phyloP scores from a whole-genome alignment of 64 coral and sea anemone species.

The Pocillopora verrucosa region DNA sequence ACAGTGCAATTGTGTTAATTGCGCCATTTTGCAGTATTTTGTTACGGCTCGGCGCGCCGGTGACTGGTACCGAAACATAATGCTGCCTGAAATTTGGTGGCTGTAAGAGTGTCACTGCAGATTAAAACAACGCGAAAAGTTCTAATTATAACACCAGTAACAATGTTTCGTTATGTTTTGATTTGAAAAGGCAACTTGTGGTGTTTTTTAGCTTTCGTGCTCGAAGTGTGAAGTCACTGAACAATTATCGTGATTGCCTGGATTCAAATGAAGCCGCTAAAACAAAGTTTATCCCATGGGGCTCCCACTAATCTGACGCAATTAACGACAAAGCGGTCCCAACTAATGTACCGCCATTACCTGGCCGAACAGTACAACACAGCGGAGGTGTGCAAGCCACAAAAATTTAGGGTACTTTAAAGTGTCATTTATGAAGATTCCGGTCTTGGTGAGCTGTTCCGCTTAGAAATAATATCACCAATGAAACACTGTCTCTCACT shows the following conservation, averaged over 20 bases:
- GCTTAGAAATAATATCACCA: not conserved
- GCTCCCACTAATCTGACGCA: constrained; percentile 6
- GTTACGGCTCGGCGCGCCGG: not conserved
- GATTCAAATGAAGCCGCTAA: not conserved
- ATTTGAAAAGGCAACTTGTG: not conserved
- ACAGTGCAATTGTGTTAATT: not conserved
- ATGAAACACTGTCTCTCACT: too few relatives aligned
- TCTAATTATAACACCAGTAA: too few relatives aligned
- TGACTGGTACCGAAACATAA: not conserved
- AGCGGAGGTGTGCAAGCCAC: not conserved
- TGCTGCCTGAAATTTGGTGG: not conserved
- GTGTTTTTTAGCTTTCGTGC: constrained; percentile 3
- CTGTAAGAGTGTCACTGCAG: too few relatives aligned
- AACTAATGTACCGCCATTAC: not conserved
- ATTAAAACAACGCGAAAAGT: too few relatives aligned
- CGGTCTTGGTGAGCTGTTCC: not conserved
- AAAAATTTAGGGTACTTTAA: not conserved
- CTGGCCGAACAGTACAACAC: not conserved
- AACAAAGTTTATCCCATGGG: constrained; percentile 1
- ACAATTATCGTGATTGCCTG: constrained; percentile 15
- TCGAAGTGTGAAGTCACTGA: constrained; percentile 4
- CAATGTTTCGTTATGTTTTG: not conserved
- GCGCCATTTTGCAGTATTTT: not conserved
- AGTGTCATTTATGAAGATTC: not conserved
- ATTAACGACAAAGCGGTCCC: constrained; percentile 13